These are phyloP conservation scores for Paradisaea rubra DNA, from an alignment of 2,113 vertebrate genomes.

Conservation along the genomic window DNA sequence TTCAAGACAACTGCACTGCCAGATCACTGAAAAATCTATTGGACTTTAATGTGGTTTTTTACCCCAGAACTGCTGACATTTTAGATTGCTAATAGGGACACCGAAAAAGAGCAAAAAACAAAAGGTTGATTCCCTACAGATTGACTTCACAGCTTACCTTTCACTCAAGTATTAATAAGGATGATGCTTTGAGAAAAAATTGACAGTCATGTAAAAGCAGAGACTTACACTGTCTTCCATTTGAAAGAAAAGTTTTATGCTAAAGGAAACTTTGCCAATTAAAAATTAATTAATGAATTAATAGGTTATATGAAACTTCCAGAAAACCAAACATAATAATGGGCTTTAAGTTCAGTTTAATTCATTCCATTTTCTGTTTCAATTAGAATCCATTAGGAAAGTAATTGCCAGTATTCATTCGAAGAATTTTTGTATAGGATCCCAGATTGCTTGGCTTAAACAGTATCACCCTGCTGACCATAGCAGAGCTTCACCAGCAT, in stretches of 20 bases:
- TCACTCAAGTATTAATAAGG: neutral
- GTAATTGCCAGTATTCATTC: neutral
- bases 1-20: neutral
- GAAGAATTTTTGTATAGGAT: neutral
- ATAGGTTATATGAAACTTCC: neutral
- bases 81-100: neutral
- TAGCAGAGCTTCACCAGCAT: neutral
- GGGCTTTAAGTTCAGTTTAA: neutral
- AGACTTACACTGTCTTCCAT: neutral
- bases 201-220: neutral
- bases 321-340: neutral
- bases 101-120: neutral
- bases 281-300: slow-evolving; percentile 19
- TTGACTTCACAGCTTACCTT: neutral
- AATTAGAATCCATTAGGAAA: slow-evolving; percentile 7
- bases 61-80: neutral
- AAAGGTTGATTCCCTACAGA: neutral
- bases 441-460: neutral
- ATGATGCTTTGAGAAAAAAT: neutral
- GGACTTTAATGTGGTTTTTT: neutral
- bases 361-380: neutral
- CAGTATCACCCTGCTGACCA: neutral
- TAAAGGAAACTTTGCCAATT: slow-evolving; percentile 13
- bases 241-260: neutral
- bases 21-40: neutral